Percentiles rank a stretch among this genome's conserved stretches.
These are phyloP conservation scores for Ammodytes marinus DNA, from an alignment of 2,113 vertebrate genomes.

Conservation along the genomic window DNA sequence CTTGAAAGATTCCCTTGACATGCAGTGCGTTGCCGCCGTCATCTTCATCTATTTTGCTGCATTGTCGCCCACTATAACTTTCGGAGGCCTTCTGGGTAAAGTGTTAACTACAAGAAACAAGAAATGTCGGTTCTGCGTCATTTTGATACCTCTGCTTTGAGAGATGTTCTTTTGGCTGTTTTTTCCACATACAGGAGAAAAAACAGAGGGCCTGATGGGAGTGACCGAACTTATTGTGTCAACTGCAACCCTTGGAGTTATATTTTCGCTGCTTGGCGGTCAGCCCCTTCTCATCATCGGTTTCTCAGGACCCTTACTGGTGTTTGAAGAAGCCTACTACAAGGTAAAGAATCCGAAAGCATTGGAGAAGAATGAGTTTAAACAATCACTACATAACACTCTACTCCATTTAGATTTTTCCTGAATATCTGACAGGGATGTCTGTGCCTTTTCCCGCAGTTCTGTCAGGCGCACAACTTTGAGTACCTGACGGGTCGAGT, in stretches of 20 bases:
- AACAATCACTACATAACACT: no score
- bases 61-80: slow-evolving; percentile 97
- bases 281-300: slow-evolving; percentile 97
- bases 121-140: not conserved
- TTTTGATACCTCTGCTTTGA: not conserved
- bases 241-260: slow-evolving; percentile 92
- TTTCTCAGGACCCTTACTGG: slow-evolving; percentile 95
- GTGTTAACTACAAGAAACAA: no score
- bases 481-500: slow-evolving; percentile 97
- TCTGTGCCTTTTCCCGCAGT: slow-evolving; percentile 80
- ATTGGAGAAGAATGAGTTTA: not conserved
- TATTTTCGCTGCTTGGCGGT: slow-evolving; percentile 94
- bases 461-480: slow-evolving; percentile 92
- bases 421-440: not conserved
- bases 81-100: slow-evolving; percentile 97
- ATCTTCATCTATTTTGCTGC: slow-evolving; percentile 99
- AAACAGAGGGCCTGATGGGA: slow-evolving; percentile 97
- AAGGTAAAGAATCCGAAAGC: slow-evolving; percentile 82
- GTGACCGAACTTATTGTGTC: slow-evolving; percentile 98
- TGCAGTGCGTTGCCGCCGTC: slow-evolving; percentile 94
- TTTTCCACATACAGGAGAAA: slow-evolving; percentile 88
- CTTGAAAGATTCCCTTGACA: slow-evolving; percentile 93
- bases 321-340: slow-evolving; percentile 98
- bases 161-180: not conserved
- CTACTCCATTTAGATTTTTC: not conserved